A percentile compares a stretch with the other conserved stretches of the same genome.
Conservation (phyloP, 2,797 vertebrate species). For the Dromococcyx pavoninus region DNA sequence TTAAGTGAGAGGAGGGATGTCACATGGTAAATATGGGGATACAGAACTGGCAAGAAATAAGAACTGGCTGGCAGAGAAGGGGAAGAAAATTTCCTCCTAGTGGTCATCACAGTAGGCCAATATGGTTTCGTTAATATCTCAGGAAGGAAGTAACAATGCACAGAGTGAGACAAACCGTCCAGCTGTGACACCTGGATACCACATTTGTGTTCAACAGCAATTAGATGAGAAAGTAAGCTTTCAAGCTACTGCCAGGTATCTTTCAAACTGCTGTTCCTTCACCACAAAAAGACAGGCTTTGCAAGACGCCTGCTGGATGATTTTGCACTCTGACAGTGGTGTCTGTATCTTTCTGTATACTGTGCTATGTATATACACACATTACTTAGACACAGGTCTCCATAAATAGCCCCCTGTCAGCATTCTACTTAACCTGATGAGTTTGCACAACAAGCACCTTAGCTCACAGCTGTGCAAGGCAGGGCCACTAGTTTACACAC, state of each 20-base stretch:
- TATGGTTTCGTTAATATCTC: neutral
- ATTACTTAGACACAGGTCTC: neutral
- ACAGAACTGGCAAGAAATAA: neutral
- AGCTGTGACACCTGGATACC: conserved; percentile 26
- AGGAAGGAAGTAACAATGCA: conserved; percentile 37
- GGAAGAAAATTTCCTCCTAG: conserved; percentile 8
- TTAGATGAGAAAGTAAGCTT: neutral
- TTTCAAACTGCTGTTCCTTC: neutral
- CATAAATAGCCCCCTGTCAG: neutral
- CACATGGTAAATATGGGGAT: neutral
- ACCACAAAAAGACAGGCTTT: neutral
- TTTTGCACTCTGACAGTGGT: neutral
- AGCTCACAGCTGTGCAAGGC: neutral
- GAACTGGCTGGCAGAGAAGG: neutral
- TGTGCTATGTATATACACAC: neutral
- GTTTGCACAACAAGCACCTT: neutral
- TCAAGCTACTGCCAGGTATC: neutral
- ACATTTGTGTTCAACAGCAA: neutral
- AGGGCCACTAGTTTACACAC: neutral
- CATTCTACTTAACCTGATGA: neutral
- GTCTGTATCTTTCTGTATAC: neutral
- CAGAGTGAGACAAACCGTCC: neutral
- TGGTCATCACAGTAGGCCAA: neutral
- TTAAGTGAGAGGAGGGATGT: neutral
- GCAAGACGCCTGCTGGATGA: neutral